Evolutionary conservation across 2,113 vertebrate genomes (phyloP), one percentile per base, ranked within the genome.

Genomic region (Illadopsis cleaveri): DNA sequence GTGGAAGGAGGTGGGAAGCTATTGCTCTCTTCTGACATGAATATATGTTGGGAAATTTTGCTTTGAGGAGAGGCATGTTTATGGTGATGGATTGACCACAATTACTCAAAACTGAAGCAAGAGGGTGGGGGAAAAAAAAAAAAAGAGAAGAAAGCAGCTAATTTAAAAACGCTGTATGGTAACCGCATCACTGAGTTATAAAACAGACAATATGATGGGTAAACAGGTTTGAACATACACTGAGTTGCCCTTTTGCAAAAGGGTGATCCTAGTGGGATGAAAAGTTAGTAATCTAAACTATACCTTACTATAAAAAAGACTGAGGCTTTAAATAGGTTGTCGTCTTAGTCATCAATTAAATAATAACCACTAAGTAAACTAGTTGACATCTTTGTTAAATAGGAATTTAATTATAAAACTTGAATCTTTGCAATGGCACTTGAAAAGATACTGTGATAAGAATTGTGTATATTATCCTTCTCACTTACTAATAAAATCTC

Each of bases 281-380:
- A 79, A 79, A 90, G 42, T 93, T 93, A 93, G 56, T 75, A 94
- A 94, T 91, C 82, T 93, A 97, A 98, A 87, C 87, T 91, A 69
- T 80, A 87, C 21, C 28, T 96, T 93, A 53, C 60, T 90, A 61
- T 72, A 95, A 96, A 97, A 96, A 90, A 4, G 12, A 62, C 47
- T 93, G 47, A 91, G 35, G 40, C 16, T 79, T 96, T 86, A 95
- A 97, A 84, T 83, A 97, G 89, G 30, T 30, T 95, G 23, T 37
- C 77, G 82, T 96, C 78, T 95, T 96, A 95, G 78, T 82, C 87
- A 92, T 94, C 93, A 97, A 89, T 96, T 97, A 93, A 97, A 97
- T 97, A 78, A 93, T 84, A 96, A 77, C 44, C 50, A 80, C 64
- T 90, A 90, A 92, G 69, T 77, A 97, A 97, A 96, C 71, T 88